Evolutionary conservation across 92 coral and sea anemone genomes (phyloP).

Genomic region (Umimayanthus kanabou): DNA sequence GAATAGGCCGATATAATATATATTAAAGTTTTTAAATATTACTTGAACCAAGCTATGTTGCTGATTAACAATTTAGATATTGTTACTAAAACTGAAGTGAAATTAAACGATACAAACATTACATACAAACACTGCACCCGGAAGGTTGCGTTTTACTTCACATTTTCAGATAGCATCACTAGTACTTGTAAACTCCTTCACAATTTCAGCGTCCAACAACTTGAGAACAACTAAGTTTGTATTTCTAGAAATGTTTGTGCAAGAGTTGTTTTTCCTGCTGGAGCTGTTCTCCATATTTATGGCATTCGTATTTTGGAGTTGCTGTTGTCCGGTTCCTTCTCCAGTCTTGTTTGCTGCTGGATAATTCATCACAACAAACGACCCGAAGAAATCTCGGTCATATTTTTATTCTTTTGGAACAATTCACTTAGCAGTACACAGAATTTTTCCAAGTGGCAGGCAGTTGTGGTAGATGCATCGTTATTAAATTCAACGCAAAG

Average conservation of each 20-base stretch:
- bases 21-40: no score
- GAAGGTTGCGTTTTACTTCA: neutral
- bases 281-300: conserved; percentile 1
- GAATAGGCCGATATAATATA: neutral
- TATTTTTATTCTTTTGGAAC: no score
- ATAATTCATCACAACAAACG: neutral
- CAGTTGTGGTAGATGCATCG: no score
- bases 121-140: neutral
- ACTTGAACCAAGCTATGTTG: neutral
- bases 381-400: neutral
- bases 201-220: neutral
- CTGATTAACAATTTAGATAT: neutral
- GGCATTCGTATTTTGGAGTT: conserved; percentile 16
- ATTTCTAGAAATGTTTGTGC: conserved; percentile 18
- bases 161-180: neutral
- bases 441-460: neutral
- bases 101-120: neutral
- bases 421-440: neutral
- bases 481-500: neutral
- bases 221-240: neutral
- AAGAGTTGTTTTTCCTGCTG: conserved; percentile 32
- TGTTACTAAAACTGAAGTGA: neutral
- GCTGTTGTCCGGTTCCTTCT: conserved; percentile 30
- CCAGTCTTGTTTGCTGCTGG: conserved; percentile 29
- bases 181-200: neutral